Evolutionary conservation across 2,888 invertebrate species (phyloP), one percentile per base, ranked within the genome.

Genomic region (Emmelina monodactyla): DNA sequence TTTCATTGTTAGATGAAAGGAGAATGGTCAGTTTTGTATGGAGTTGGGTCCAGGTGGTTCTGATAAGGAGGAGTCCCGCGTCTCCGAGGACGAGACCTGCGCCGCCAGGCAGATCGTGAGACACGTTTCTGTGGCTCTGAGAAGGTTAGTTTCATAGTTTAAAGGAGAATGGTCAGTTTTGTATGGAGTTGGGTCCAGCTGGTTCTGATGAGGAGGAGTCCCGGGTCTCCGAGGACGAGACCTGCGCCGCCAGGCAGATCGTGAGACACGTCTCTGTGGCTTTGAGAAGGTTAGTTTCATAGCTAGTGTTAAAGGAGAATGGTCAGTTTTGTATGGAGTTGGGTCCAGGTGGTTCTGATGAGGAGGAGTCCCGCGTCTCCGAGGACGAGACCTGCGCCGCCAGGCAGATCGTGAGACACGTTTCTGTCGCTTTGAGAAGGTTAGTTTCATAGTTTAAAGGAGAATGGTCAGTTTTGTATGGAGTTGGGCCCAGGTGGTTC

Each of bases 321-420:
- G n/a, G n/a, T n/a, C n/a, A n/a, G n/a, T n/a, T n/a, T n/a, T n/a
- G n/a, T n/a, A n/a, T n/a, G n/a, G n/a, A n/a, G n/a, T n/a, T n/a
- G n/a, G n/a, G n/a, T n/a, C n/a, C n/a, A n/a, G n/a, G n/a, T n/a
- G 88, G 89, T n/a, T 85, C 88, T 11, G 88, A 90, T 34, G 89
- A 90, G 33, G 78, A 78, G 38, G 75, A 73, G 46, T 58, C 71
- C 2, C 53, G 68, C 1, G 73, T 78, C 13, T 67, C 76, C 16
- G 95, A 97, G 50, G 97, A 97, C 60, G 91, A 92, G 62, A 89
- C 94, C 40, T 93, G 92, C 61, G 92, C 94, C 2, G 92, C 92
- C 14, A 70, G 94, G 1, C 96, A 97, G 75, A 89, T 94, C 35
- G 92, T 95, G 1, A 35, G 95, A 0, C 95, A 96, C 60, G 95